A percentile compares a stretch with the other conserved stretches of the same genome.
Conservation (phyloP, 2,797 vertebrate species). For the Phalloptychus januarius region DNA sequence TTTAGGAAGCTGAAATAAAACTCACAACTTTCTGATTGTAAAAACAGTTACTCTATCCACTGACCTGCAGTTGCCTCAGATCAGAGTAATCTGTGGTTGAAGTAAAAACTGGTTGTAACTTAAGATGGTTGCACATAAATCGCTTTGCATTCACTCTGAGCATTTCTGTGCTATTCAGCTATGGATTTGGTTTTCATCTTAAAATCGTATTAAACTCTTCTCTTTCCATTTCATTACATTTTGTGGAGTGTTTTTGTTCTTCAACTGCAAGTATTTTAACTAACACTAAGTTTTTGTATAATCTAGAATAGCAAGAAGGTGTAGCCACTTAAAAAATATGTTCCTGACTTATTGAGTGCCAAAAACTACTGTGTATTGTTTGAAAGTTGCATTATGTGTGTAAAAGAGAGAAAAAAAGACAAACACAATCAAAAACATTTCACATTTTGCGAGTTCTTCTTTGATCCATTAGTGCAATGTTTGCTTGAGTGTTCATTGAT, state of each 20-base stretch:
- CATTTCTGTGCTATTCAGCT: background rate
- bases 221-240: background rate
- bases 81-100: background rate
- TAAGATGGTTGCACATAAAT: background rate
- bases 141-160: background rate
- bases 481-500: background rate
- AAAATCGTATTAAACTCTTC: background rate
- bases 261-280: background rate
- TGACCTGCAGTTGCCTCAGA: background rate
- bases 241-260: background rate
- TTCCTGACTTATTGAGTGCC: background rate
- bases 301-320: background rate
- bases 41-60: background rate
- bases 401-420: background rate
- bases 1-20: background rate
- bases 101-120: background rate
- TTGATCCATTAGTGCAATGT: background rate
- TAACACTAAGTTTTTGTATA: background rate
- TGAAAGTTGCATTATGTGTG: background rate
- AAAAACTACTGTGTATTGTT: background rate
- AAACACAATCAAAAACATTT: background rate
- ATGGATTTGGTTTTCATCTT: no score
- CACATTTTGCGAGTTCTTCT: background rate
- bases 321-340: background rate
- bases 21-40: background rate